A percentile compares a stretch with the other conserved stretches of the same genome.
These are phyloP conservation scores for Leptosomus discolor DNA, from an alignment of 2,113 vertebrate genomes.

Conservation along the genomic window DNA sequence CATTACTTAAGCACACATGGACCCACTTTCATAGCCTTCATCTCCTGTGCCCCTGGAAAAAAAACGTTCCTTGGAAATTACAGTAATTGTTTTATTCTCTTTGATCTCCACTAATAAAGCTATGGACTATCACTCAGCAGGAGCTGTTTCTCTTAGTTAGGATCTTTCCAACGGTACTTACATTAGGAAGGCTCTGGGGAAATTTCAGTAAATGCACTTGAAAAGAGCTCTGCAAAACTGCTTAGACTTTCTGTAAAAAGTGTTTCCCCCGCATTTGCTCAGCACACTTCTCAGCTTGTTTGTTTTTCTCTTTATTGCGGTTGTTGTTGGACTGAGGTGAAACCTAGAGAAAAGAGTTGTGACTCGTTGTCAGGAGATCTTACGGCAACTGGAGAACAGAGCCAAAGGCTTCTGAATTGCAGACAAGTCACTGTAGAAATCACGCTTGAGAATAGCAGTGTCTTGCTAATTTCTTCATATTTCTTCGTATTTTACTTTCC, in stretches of 20 bases:
- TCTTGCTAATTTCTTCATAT: too few species aligned
- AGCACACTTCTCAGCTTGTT: background rate
- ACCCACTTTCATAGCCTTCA: background rate
- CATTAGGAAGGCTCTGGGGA: slow-evolving; percentile 25
- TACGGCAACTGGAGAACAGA: background rate
- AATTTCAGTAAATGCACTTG: slow-evolving; percentile 36
- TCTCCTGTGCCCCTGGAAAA: background rate
- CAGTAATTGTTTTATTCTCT: slow-evolving; percentile 30
- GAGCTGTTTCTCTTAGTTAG: slow-evolving; percentile 6
- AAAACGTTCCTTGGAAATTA: background rate
- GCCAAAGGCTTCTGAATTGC: background rate
- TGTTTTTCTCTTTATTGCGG: background rate
- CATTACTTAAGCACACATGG: background rate
- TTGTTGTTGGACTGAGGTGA: background rate
- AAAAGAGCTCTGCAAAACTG: slow-evolving; percentile 9
- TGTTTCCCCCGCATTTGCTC: background rate
- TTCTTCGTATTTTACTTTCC: background rate
- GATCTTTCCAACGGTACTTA: background rate
- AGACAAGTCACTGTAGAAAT: background rate
- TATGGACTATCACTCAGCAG: background rate
- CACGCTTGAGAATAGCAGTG: background rate
- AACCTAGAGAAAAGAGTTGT: background rate
- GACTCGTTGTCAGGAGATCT: background rate
- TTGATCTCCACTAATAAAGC: slow-evolving; percentile 11
- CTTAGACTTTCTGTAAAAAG: background rate